A percentile compares a stretch with the other conserved stretches of the same genome.
phyloP scores from a whole-genome alignment of 2,113 vertebrate species.

The Peromyscus maniculatus region DNA sequence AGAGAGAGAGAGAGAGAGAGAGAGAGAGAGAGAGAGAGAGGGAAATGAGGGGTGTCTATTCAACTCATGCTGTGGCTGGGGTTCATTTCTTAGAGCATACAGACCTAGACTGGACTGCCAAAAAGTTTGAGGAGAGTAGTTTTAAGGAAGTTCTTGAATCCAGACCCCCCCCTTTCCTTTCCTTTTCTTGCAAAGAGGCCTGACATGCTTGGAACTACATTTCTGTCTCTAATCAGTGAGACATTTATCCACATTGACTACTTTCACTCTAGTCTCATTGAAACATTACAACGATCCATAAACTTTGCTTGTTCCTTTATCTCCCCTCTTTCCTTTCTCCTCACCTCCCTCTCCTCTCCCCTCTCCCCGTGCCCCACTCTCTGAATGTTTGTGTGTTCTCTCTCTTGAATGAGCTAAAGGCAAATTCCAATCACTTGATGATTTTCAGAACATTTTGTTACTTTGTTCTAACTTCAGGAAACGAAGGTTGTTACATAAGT shows the following conservation, averaged over 20 bases:
- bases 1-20: not conserved
- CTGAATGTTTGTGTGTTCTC: not conserved
- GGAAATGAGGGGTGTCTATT: not conserved
- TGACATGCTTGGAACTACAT: not conserved
- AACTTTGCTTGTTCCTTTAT: slow-evolving; percentile 17
- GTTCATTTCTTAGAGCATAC: not conserved
- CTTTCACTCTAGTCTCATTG: not conserved
- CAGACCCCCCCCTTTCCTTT: not conserved
- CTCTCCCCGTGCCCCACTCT: not conserved
- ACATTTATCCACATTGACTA: not conserved
- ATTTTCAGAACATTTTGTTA: slow-evolving; percentile 42
- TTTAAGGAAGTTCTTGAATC: not conserved
- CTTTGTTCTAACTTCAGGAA: slow-evolving; percentile 8
- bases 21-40: not conserved
- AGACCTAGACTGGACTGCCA: not conserved
- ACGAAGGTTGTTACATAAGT: not conserved
- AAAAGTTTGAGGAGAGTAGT: not conserved
- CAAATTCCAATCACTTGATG: not conserved
- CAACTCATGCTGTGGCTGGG: not conserved
- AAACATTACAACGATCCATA: not conserved
- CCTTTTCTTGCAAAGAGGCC: not conserved
- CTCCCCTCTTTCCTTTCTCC: not conserved
- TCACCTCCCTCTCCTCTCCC: not conserved
- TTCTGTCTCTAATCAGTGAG: slow-evolving; percentile 1
- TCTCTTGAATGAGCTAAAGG: not conserved